phyloP scores from a whole-genome alignment of 2,113 vertebrate genomes.

The Cryptotis parvus region DNA sequence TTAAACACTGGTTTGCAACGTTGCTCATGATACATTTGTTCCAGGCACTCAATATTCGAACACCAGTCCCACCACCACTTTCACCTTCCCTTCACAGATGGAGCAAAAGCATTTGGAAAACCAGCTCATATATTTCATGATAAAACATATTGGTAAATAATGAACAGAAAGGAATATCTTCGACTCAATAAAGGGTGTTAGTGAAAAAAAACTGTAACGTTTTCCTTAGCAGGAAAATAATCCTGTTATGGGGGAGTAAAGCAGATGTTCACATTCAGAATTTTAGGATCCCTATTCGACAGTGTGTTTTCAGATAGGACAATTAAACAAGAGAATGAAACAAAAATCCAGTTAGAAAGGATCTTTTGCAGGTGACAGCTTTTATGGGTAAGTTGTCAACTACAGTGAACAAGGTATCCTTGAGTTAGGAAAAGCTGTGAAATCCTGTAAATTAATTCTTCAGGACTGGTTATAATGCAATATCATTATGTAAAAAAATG shows the following conservation, averaged over 20 bases:
- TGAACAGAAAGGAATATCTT: not conserved
- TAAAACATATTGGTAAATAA: slow-evolving; percentile 1
- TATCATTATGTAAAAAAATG: not conserved
- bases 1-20: too few species aligned
- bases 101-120: not conserved
- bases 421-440: not conserved
- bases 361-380: not conserved
- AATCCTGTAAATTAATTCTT: too few species aligned
- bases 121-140: not conserved
- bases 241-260: too few species aligned
- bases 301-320: not conserved
- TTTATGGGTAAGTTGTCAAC: not conserved
- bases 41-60: too few species aligned
- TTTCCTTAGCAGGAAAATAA: not conserved
- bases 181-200: not conserved
- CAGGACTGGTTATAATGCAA: not conserved
- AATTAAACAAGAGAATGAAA: not conserved
- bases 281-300: not conserved
- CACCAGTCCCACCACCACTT: too few species aligned
- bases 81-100: too few species aligned
- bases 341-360: not conserved
- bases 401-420: not conserved
- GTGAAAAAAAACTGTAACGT: not conserved
- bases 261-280: not conserved
- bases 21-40: too few species aligned